Base-by-base conservation (phyloP, 2,797 vertebrate genomes). In the Tiaroga cobitis region DNA sequence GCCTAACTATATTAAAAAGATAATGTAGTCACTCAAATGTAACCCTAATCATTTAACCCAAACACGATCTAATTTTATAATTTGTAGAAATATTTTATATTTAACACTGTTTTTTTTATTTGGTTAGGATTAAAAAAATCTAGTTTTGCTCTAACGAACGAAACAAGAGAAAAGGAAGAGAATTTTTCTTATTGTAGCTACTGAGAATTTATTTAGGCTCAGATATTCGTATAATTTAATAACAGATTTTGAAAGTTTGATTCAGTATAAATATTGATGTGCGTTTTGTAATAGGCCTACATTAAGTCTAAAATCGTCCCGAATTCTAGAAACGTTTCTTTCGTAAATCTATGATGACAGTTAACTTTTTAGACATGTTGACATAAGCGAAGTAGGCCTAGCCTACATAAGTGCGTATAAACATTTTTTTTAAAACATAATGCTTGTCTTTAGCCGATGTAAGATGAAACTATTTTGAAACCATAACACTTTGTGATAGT, bases 291-390 rank as follows among this genome's bases (percentile, higher is more conserved):
- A 46, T 46, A 41, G 39, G 39, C 2, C 39, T 9, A 43, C 43
- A 43, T 43, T 46, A 37, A 19, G 51, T 56, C 26, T 65, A 65
- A 56, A 56, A 70, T 59, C 3, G 4, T 54, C 39, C 63, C 15
- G 4, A 69, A 72, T 46, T 43, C 24, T 9, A 26, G 15, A 46
- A 21, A 8, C 10, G 21, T 63, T 39, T 11, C 32, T 41, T 29
- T 61, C 16, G 9, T 46, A n/a, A 82, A 46, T 73, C 54, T 73
- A n/a, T 8, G 56, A 43, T 63, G 76, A 79, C 56, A 78, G 76
- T 41, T 43, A 13, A 63, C 56, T 43, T 78, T 65, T 80, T 5
- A 63, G 41, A 46, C 59, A 32, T 46, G 61, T 32, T 56, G 24
- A 15, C 80, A 18, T 19, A 81, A 3, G 9, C 65, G 46, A 81